Percentiles rank a stretch among this genome's conserved stretches.
Conservation (phyloP, 1,140 invertebrate species). For the Paralvinella palmiformis region DNA sequence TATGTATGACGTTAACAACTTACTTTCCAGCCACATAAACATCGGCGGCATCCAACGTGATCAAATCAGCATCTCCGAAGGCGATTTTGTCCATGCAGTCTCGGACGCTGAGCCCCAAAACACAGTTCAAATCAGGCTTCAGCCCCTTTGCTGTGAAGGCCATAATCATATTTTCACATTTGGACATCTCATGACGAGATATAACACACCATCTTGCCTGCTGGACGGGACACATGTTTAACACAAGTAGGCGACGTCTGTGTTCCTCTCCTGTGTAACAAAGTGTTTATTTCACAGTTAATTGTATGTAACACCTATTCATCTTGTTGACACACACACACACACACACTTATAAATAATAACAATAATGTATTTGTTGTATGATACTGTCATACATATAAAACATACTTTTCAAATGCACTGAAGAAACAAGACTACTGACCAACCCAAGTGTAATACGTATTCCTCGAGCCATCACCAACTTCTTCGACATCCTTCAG, state of each 20-base stretch:
- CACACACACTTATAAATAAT: background rate
- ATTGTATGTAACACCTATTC: background rate
- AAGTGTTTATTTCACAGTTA: background rate
- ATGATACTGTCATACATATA: background rate
- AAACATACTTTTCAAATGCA: background rate
- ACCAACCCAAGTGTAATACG: constrained; percentile 47
- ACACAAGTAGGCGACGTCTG: constrained; percentile 26
- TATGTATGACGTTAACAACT: no score
- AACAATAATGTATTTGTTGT: background rate
- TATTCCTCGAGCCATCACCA: constrained; percentile 18
- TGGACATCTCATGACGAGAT: constrained; percentile 80
- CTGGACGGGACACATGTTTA: constrained; percentile 40
- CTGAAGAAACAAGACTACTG: constrained; percentile 23
- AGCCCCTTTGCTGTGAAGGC: constrained; percentile 75
- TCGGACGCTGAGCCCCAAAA: constrained; percentile 75
- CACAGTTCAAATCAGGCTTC: constrained; percentile 81
- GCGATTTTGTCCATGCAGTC: constrained; percentile 76
- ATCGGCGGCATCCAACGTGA: constrained; percentile 49
- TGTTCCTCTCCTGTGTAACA: constrained; percentile 38
- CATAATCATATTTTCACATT: constrained; percentile 92
- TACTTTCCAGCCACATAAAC: constrained; percentile 46
- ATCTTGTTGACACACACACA: background rate
- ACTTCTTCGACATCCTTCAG: constrained; percentile 36
- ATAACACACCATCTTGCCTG: constrained; percentile 67
- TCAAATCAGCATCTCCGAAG: constrained; percentile 61